These are phyloP conservation scores for Philonicus albiceps DNA, from an alignment of 2,888 invertebrate genomes.

Conservation along the genomic window DNA sequence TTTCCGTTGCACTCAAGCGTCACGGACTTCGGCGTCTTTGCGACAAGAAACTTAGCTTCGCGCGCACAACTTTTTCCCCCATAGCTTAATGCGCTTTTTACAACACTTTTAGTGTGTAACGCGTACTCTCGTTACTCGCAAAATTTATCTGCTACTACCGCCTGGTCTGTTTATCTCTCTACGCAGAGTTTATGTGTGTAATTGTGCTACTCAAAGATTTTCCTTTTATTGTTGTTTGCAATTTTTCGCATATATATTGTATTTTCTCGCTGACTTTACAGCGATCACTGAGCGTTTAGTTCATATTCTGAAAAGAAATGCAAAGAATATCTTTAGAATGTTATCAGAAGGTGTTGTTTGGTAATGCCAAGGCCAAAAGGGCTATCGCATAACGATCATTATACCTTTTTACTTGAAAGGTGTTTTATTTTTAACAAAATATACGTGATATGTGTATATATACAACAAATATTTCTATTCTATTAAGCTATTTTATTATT, in stretches of 20 bases:
- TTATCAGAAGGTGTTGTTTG: background rate
- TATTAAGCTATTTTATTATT: too few species aligned
- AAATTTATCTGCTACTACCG: background rate
- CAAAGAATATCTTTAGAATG: background rate
- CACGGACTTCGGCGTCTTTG: background rate
- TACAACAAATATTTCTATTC: too few species aligned
- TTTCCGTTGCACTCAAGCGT: background rate
- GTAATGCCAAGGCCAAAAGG: background rate
- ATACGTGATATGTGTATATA: too few species aligned
- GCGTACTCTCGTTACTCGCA: background rate
- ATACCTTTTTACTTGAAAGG: background rate
- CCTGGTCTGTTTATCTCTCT: background rate
- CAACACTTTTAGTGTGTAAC: background rate
- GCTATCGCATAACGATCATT: background rate
- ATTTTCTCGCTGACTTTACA: background rate
- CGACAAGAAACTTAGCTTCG: too few species aligned
- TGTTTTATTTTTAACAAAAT: background rate
- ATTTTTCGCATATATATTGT: background rate
- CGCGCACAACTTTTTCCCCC: background rate
- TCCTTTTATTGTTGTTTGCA: background rate
- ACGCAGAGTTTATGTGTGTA: background rate
- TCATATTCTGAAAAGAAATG: slow-evolving; percentile 8
- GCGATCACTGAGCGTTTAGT: background rate
- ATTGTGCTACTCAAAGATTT: background rate
- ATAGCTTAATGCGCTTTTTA: slow-evolving; percentile 1